Conservation (phyloP, 2,888 invertebrate species). For the Flexamia atlantica region DNA sequence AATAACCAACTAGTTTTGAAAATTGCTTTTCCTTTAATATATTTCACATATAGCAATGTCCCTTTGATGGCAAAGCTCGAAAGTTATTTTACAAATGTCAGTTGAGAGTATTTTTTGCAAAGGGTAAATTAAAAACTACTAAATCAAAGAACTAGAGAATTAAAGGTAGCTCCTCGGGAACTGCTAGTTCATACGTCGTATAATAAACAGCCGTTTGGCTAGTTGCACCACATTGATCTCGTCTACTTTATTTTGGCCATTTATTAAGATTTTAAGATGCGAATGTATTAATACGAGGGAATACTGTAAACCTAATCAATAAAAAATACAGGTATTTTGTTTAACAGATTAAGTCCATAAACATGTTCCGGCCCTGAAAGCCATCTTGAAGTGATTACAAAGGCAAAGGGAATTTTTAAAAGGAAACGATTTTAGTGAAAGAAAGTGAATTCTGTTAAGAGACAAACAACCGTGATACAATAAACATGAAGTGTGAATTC, state of each 20-base stretch:
- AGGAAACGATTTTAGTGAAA: conserved; percentile 30
- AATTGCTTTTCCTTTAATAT: too few species aligned
- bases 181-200: neutral
- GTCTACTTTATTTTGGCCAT: too few species aligned
- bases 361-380: conserved; percentile 9
- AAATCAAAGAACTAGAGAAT: neutral
- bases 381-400: conserved; percentile 10
- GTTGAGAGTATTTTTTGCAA: neutral
- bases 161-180: neutral
- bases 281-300: too few species aligned
- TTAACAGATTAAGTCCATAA: neutral
- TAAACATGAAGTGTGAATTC: conserved; percentile 15
- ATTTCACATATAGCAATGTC: too few species aligned
- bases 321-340: too few species aligned
- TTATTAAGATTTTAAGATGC: too few species aligned
- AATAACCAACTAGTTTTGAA: too few species aligned
- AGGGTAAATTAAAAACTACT: neutral
- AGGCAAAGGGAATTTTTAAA: conserved; percentile 40
- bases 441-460: conserved; percentile 35
- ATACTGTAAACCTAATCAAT: too few species aligned
- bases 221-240: neutral
- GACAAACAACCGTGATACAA: conserved; percentile 34
- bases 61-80: too few species aligned
- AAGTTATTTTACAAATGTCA: too few species aligned
- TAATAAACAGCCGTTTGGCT: neutral